Evolutionary conservation across 1,140 invertebrate species (phyloP).

Genomic region (Coptotermes formosanus): DNA sequence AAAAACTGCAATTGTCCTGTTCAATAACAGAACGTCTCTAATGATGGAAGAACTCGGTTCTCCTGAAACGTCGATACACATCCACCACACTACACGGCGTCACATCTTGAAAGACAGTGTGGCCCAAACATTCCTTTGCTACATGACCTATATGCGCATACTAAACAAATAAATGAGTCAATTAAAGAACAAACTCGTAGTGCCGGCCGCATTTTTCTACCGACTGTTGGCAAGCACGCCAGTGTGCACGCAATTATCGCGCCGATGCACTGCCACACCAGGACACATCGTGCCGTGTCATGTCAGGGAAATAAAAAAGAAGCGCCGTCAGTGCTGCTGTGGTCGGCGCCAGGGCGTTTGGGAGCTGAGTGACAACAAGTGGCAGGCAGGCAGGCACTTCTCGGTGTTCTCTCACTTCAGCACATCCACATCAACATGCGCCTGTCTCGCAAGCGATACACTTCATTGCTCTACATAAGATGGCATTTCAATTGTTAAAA

Average conservation of each 20-base stretch:
- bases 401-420: background rate
- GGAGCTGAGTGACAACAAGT: slow-evolving; percentile 8
- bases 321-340: background rate
- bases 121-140: too few relatives aligned
- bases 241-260: background rate
- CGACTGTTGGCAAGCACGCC: background rate
- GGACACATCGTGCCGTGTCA: background rate
- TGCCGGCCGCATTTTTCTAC: background rate
- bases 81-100: too few relatives aligned
- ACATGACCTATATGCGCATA: background rate
- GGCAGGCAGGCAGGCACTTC: background rate
- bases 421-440: background rate
- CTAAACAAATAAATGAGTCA: too few relatives aligned
- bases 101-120: too few relatives aligned
- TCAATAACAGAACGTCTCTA: too few relatives aligned
- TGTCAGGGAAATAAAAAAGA: background rate
- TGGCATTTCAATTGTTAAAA: too few relatives aligned
- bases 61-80: too few relatives aligned
- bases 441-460: too few relatives aligned
- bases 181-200: background rate
- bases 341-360: background rate
- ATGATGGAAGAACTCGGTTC: too few relatives aligned
- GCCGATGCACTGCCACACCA: background rate
- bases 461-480: too few relatives aligned
- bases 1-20: too few relatives aligned